These are phyloP conservation scores for Amblyjoppa fuscipennis DNA, from an alignment of 2,888 invertebrate species.

Conservation along the genomic window DNA sequence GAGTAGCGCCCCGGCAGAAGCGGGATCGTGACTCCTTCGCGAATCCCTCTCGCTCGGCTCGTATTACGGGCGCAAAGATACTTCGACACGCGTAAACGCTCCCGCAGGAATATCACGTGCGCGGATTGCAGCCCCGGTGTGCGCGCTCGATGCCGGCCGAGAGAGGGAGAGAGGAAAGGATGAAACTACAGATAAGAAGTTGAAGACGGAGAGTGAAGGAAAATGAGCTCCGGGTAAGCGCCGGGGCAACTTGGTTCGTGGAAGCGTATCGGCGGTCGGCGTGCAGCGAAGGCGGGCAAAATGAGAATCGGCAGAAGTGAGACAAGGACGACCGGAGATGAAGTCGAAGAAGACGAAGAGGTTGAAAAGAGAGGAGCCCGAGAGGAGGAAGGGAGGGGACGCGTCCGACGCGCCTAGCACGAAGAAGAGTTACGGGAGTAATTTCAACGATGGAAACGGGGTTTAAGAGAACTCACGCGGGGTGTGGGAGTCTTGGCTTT, in stretches of 20 bases:
- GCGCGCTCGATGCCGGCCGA: conserved; percentile 14
- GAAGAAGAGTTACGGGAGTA: conserved; percentile 78
- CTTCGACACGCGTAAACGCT: conserved; percentile 68
- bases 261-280: conserved; percentile 63
- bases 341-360: conserved; percentile 38
- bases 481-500: conserved; percentile 83
- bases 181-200: conserved; percentile 26
- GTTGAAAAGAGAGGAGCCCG: conserved; percentile 10
- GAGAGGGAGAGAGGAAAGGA: conserved; percentile 17
- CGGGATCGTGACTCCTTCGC: conserved; percentile 62
- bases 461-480: conserved; percentile 75
- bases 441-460: conserved; percentile 81
- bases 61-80: conserved; percentile 67
- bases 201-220: conserved; percentile 34
- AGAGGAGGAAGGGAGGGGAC: conserved; percentile 37
- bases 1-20: conserved; percentile 40
- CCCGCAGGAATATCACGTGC: conserved; percentile 66
- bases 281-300: conserved; percentile 45
- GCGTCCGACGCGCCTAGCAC: conserved; percentile 71
- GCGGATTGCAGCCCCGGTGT: conserved; percentile 34
- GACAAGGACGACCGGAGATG: conserved; percentile 30
- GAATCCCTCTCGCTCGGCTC: conserved; percentile 52
- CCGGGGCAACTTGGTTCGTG: conserved; percentile 59
- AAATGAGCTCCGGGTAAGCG: conserved; percentile 50
- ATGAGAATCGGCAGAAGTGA: conserved; percentile 42